A percentile compares a stretch with the other conserved stretches of the same genome.
Evolutionary conservation across 2,113 vertebrate species (phyloP).

Genomic region (Bothrops jararaca): DNA sequence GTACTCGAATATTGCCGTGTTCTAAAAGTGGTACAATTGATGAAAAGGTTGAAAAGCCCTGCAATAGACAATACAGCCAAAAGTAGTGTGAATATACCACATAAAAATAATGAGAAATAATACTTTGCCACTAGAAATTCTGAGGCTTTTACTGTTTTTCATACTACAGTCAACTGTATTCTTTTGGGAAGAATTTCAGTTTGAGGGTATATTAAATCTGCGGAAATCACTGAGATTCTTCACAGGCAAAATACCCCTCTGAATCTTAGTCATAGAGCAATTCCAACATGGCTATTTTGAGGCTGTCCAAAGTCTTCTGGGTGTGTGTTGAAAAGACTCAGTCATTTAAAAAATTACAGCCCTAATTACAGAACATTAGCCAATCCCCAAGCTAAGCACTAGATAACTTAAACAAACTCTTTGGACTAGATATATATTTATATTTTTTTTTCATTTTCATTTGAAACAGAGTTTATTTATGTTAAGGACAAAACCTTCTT

Average conservation of each 20-base stretch:
- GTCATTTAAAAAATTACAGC: not conserved
- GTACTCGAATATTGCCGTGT: no score
- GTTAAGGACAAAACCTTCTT: not conserved
- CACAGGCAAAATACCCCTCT: not conserved
- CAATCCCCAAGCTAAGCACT: not conserved
- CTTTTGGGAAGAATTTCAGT: not conserved
- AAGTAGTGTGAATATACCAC: not conserved
- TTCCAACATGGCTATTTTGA: not conserved
- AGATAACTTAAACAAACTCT: not conserved
- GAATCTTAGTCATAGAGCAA: not conserved
- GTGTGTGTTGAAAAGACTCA: not conserved
- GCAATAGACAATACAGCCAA: not conserved
- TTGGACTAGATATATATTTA: not conserved
- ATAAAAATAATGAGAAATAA: not conserved
- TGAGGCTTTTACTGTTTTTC: not conserved
- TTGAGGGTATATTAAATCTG: not conserved
- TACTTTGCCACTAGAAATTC: not conserved
- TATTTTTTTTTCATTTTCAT: not conserved
- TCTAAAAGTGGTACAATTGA: no score
- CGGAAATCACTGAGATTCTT: not conserved
- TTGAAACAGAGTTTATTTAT: not conserved
- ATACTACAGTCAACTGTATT: not conserved
- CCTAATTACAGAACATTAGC: not conserved
- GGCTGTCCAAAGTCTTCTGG: not conserved
- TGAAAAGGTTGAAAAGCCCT: no score